These are phyloP conservation scores for Pteropus rufus DNA, from an alignment of 2,797 vertebrate species.

Conservation along the genomic window DNA sequence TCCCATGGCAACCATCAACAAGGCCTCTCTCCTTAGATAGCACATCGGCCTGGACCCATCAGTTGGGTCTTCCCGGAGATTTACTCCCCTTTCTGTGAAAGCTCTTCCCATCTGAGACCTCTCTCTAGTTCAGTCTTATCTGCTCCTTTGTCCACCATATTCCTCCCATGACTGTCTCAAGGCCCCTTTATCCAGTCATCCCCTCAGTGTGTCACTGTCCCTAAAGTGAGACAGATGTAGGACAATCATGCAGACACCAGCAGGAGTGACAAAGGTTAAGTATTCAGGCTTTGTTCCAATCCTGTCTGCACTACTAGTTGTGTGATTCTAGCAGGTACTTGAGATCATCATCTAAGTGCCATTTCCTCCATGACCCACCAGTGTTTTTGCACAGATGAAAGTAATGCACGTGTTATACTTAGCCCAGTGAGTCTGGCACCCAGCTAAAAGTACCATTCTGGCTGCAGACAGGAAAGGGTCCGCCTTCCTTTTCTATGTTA, in stretches of 20 bases:
- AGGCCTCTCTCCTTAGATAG: neutral
- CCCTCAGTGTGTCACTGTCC: neutral
- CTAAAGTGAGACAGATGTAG: neutral
- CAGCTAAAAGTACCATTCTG: accelerated
- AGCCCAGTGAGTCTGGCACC: neutral
- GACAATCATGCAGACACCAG: neutral
- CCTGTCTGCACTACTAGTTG: neutral
- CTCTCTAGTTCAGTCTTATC: neutral
- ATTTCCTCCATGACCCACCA: neutral
- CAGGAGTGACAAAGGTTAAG: neutral
- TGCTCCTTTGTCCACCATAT: accelerated
- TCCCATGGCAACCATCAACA: neutral
- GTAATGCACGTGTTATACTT: accelerated
- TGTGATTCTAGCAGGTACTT: neutral
- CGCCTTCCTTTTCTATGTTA: neutral
- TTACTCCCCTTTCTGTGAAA: neutral
- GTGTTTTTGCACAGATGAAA: accelerated
- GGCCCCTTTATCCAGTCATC: neutral
- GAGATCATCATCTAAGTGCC: too few relatives aligned
- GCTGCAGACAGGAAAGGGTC: neutral
- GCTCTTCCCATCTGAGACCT: neutral
- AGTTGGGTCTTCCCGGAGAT: neutral
- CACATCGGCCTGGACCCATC: accelerated
- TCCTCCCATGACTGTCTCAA: neutral
- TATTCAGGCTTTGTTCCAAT: neutral